Evolutionary conservation across 1,140 invertebrate genomes (phyloP).

Genomic region (Penaeus vannamei): DNA sequence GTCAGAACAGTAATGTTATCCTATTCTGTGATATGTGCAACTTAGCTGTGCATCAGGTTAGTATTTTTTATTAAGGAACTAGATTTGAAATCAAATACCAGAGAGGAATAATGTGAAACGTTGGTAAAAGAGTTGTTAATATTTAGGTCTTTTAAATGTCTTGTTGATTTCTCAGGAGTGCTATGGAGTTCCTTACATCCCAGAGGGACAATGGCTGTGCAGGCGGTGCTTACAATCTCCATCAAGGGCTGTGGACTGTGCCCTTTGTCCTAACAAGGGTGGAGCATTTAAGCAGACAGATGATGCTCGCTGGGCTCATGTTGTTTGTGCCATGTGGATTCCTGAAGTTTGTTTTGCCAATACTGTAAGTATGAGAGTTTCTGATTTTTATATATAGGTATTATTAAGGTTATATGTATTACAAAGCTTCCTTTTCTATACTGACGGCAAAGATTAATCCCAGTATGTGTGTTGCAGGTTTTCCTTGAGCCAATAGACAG

Average conservation of each 20-base stretch:
- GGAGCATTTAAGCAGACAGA: conserved; percentile 99
- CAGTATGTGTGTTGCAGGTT: conserved; percentile 72
- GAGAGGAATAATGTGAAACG: background rate
- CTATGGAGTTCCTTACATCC: conserved; percentile 99
- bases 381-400: conserved; percentile 5
- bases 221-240: conserved; percentile 95
- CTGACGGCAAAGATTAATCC: background rate
- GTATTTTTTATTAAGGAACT: conserved; percentile 13
- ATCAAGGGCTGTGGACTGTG: conserved; percentile 95
- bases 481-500: conserved; percentile 98
- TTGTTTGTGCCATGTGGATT: conserved; percentile 99
- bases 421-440: conserved; percentile 17
- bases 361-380: conserved; percentile 76
- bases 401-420: background rate
- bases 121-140: background rate
- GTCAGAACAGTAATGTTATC: conserved; percentile 95
- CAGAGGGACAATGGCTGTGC: conserved; percentile 99
- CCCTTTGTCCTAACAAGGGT: conserved; percentile 96
- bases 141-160: conserved; percentile 41
- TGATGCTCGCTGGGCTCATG: conserved; percentile 96
- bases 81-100: background rate
- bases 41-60: conserved; percentile 92
- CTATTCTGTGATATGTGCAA: conserved; percentile 99
- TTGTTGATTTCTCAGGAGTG: conserved; percentile 80
- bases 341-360: conserved; percentile 99